A percentile compares a stretch with the other conserved stretches of the same genome.
Evolutionary conservation across 2,888 invertebrate species (phyloP).

Genomic region (Tholera decimalis): DNA sequence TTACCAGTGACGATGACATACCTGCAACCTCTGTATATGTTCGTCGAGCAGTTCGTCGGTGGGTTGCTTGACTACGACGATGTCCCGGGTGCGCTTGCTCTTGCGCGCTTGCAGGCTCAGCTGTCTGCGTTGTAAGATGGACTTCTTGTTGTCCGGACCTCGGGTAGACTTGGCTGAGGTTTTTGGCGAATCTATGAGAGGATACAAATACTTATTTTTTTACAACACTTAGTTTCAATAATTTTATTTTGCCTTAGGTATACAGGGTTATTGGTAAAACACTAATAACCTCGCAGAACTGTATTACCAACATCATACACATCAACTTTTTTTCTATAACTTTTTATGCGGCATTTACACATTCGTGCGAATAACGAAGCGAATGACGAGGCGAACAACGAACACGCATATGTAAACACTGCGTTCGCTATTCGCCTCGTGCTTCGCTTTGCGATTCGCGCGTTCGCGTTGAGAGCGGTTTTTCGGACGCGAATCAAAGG

Average conservation of each 20-base stretch:
- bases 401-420: no score
- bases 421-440: no score
- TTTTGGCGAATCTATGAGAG: slow-evolving; percentile 94
- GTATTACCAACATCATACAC: no score
- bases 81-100: slow-evolving; percentile 93
- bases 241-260: neutral
- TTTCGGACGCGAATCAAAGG: no score
- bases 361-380: no score
- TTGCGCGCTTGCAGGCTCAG: slow-evolving; percentile 80
- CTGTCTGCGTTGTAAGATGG: slow-evolving; percentile 78
- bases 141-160: slow-evolving; percentile 76
- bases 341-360: no score
- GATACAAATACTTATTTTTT: neutral
- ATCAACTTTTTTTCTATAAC: no score
- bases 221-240: neutral
- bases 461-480: no score
- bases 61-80: slow-evolving; percentile 96
- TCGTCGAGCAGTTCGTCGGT: slow-evolving; percentile 92
- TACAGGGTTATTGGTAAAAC: no score
- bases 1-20: slow-evolving; percentile 64
- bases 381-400: no score
- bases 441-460: no score
- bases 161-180: slow-evolving; percentile 91
- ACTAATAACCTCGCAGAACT: no score
- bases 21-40: slow-evolving; percentile 94